Percentiles rank a stretch among this genome's conserved stretches.
These are phyloP conservation scores for Muscicapa adusta DNA, from an alignment of 2,113 vertebrate species.

Conservation along the genomic window DNA sequence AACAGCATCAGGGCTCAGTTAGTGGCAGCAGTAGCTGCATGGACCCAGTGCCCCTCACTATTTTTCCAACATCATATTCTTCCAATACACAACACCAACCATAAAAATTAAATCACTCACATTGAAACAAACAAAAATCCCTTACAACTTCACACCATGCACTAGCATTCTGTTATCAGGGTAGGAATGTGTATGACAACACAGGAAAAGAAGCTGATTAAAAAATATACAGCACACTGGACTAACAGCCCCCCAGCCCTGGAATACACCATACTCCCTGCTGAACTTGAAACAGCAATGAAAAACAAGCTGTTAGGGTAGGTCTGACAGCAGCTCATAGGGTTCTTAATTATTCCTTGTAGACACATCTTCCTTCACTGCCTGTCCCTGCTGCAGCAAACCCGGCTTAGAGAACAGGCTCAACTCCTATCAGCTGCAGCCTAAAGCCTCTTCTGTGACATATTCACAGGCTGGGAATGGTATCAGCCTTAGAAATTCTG, in stretches of 20 bases:
- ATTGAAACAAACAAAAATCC: neutral
- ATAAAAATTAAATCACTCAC: neutral
- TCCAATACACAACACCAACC: neutral
- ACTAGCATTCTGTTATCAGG: neutral
- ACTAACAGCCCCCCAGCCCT: neutral
- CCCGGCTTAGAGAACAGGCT: neutral
- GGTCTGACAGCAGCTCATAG: neutral
- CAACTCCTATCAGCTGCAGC: neutral
- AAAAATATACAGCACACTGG: neutral
- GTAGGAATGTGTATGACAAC: neutral
- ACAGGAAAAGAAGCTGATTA: neutral
- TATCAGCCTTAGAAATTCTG: neutral
- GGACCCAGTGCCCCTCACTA: neutral
- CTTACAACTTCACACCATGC: neutral
- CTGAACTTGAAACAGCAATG: neutral
- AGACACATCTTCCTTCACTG: neutral
- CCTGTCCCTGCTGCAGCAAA: slow-evolving; percentile 1
- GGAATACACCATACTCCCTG: neutral
- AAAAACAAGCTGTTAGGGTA: neutral
- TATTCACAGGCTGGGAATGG: neutral
- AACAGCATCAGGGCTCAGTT: neutral
- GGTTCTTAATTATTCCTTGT: neutral
- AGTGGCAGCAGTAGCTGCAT: neutral
- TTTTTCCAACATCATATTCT: neutral
- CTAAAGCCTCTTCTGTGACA: neutral